Evolutionary conservation across 2,797 vertebrate species (phyloP).

Genomic region (Gallinago stenura): DNA sequence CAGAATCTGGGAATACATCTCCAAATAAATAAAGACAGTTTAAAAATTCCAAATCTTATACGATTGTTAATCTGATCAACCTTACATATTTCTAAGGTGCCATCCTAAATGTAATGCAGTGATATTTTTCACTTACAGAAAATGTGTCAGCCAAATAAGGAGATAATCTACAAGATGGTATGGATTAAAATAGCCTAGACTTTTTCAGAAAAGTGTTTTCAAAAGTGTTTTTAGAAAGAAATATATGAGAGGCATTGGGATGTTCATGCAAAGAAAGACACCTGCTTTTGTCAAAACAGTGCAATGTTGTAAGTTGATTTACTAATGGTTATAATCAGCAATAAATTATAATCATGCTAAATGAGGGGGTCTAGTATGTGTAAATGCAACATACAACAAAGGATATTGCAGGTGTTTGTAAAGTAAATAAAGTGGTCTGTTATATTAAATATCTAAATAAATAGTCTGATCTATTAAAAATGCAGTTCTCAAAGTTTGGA

Average conservation of each 20-base stretch:
- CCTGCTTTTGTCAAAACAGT: constrained; percentile 10
- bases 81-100: neutral
- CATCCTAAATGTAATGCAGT: neutral
- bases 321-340: neutral
- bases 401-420: neutral
- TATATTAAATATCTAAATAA: neutral
- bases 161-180: neutral
- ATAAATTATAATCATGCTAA: constrained; percentile 15
- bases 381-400: neutral
- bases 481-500: neutral
- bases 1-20: neutral
- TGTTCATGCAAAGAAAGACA: neutral
- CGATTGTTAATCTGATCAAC: neutral
- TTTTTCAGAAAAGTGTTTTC: neutral
- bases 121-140: neutral
- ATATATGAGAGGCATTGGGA: neutral
- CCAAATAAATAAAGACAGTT: neutral
- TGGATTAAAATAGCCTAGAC: neutral
- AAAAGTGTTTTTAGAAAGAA: neutral
- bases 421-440: neutral
- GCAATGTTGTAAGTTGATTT: neutral
- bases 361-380: neutral
- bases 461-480: neutral
- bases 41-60: neutral
- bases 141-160: neutral